Percentiles rank a stretch among this genome's conserved stretches.
Conservation (phyloP, 2,888 invertebrate species). For the Tetanocera ferruginea region DNA sequence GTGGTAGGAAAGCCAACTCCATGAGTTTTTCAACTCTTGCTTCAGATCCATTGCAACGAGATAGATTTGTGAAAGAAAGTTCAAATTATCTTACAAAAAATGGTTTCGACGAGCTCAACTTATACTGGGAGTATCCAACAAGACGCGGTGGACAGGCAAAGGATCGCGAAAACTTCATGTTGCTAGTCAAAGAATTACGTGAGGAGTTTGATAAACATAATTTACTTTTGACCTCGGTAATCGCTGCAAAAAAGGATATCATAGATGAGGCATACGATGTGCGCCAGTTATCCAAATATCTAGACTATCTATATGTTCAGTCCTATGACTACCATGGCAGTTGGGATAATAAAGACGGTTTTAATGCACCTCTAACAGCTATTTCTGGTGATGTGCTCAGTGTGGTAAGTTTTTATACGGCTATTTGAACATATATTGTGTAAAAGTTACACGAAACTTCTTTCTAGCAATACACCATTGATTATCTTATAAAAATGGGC, state of each 20-base stretch:
- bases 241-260: slow-evolving; percentile 82
- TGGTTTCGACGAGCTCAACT: slow-evolving; percentile 68
- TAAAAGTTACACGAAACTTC: background rate
- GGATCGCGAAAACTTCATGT: slow-evolving; percentile 84
- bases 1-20: slow-evolving; percentile 94
- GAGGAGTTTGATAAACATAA: slow-evolving; percentile 78
- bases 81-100: slow-evolving; percentile 74
- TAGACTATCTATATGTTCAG: slow-evolving; percentile 86
- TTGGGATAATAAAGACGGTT: slow-evolving; percentile 82
- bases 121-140: slow-evolving; percentile 89
- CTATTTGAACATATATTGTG: background rate
- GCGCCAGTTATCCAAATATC: slow-evolving; percentile 76
- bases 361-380: slow-evolving; percentile 80
- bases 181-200: slow-evolving; percentile 82
- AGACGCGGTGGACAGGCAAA: slow-evolving; percentile 80
- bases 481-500: slow-evolving; percentile 80
- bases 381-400: slow-evolving; percentile 72
- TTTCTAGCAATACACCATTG: slow-evolving; percentile 79
- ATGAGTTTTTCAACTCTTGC: slow-evolving; percentile 73
- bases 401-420: slow-evolving; percentile 74
- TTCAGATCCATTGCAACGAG: slow-evolving; percentile 75
- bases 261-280: slow-evolving; percentile 86
- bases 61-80: slow-evolving; percentile 79
- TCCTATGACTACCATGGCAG: slow-evolving; percentile 91
- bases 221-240: slow-evolving; percentile 83